Conservation (phyloP, 1,140 invertebrate genomes). For the Bombus pascuorum region DNA sequence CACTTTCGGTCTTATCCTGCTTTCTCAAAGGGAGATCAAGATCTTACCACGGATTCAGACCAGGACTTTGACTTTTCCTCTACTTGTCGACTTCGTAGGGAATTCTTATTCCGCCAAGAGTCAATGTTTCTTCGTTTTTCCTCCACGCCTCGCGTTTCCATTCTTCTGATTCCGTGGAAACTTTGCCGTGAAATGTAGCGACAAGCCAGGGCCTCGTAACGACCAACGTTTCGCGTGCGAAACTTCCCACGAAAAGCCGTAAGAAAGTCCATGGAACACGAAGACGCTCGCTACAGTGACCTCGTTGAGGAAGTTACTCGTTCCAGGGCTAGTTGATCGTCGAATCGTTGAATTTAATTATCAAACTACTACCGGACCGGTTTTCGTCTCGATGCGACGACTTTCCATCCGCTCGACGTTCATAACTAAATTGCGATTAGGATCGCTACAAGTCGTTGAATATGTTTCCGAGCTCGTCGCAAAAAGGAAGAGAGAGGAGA, state of each 20-base stretch:
- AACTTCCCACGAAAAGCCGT: constrained; percentile 39
- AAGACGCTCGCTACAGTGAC: neutral
- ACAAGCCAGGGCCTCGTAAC: constrained; percentile 64
- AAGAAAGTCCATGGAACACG: constrained; percentile 29
- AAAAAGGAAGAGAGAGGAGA: neutral
- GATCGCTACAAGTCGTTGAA: constrained; percentile 52
- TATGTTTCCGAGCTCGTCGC: constrained; percentile 2
- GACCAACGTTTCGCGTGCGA: constrained; percentile 8
- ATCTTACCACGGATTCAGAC: constrained; percentile 69
- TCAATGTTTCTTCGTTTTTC: neutral
- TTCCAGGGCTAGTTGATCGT: constrained; percentile 32
- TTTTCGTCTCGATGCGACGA: neutral
- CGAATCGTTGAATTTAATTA: constrained; percentile 71
- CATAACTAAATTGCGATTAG: constrained; percentile 38
- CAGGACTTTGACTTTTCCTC: constrained; percentile 63
- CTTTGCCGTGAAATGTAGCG: constrained; percentile 70
- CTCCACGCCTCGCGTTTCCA: neutral
- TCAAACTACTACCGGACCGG: neutral
- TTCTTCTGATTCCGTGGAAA: constrained; percentile 43
- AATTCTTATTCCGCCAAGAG: constrained; percentile 12
- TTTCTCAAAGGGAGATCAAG: constrained; percentile 34
- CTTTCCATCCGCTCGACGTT: constrained; percentile 5
- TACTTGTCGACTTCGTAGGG: constrained; percentile 22
- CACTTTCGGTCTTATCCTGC: neutral
- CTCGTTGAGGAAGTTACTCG: neutral